Conservation (phyloP, 2,888 invertebrate genomes). For the Caenorhabditis sp. region DNA sequence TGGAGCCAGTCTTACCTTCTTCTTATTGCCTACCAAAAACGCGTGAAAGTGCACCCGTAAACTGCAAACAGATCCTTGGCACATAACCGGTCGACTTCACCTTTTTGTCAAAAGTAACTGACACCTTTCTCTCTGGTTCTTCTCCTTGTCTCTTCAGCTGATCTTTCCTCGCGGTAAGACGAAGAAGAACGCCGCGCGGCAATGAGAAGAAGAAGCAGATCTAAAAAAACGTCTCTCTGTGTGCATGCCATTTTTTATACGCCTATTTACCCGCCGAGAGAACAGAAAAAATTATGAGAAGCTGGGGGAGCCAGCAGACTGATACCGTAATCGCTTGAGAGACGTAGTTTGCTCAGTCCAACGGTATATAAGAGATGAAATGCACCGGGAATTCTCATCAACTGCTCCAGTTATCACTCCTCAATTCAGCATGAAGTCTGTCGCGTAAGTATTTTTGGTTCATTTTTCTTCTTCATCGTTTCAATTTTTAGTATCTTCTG, state of each 20-base stretch:
- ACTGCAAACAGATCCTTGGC: conserved; percentile 41
- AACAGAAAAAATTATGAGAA: conserved; percentile 40
- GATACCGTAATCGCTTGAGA: conserved; percentile 50
- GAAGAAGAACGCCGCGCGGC: conserved; percentile 42
- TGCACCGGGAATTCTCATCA: conserved; percentile 15
- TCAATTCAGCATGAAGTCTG: conserved; percentile 57
- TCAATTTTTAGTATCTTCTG: conserved; percentile 62
- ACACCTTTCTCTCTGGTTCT: conserved; percentile 37
- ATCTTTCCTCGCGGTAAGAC: conserved; percentile 40
- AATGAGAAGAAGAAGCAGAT: conserved; percentile 1
- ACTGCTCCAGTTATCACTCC: conserved; percentile 10
- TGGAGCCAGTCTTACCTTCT: conserved; percentile 14
- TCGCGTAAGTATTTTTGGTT: conserved; percentile 61
- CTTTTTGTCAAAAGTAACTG: conserved; percentile 40
- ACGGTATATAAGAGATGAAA: conserved; percentile 51
- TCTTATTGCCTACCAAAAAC: conserved; percentile 25
- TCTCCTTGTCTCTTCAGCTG: neutral
- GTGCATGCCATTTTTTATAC: conserved; percentile 41
- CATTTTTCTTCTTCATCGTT: conserved; percentile 9
- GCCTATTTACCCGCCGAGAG: conserved; percentile 48
- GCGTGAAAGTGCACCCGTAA: conserved; percentile 56
- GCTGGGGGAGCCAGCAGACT: conserved; percentile 33
- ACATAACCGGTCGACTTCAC: conserved; percentile 46
- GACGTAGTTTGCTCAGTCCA: conserved; percentile 52
- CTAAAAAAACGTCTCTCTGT: conserved; percentile 10